Percentiles rank a stretch among this genome's conserved stretches.
Evolutionary conservation across 2,888 invertebrate genomes (phyloP).

Genomic region (Hyposoter didymator): DNA sequence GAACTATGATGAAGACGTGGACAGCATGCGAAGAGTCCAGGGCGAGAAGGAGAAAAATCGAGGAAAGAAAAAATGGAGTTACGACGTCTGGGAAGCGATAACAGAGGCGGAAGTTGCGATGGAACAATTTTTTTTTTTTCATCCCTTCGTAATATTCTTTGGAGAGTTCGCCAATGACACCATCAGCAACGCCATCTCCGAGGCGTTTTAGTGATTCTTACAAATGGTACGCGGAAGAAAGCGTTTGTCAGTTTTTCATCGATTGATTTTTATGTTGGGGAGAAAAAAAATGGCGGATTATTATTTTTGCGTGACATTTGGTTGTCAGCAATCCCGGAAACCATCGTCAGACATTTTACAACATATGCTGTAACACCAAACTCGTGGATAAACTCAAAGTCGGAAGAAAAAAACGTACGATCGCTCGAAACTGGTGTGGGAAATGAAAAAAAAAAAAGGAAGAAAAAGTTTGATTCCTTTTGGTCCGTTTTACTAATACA

Average conservation of each 20-base stretch:
- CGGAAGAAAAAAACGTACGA: background rate
- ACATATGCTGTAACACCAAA: background rate
- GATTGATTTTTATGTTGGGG: background rate
- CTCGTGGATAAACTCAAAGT: background rate
- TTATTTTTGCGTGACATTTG: background rate
- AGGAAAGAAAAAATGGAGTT: conserved; percentile 2
- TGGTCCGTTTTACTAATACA: conserved; percentile 23
- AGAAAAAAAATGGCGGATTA: background rate
- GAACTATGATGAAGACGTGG: conserved; percentile 47
- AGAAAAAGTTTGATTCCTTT: conserved; percentile 47
- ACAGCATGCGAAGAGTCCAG: conserved; percentile 18
- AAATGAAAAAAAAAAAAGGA: conserved; percentile 13
- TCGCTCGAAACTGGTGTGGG: too few species aligned
- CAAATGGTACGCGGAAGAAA: background rate
- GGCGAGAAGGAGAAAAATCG: background rate
- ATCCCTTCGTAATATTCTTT: conserved; percentile 28
- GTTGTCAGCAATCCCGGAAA: background rate
- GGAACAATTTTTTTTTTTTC: conserved; percentile 31
- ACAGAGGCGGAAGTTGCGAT: background rate
- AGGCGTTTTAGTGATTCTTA: background rate
- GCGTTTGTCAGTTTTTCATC: background rate
- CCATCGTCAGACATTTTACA: background rate
- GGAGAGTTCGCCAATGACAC: conserved; percentile 38
- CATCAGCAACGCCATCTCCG: background rate
- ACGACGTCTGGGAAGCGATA: background rate